Conservation (phyloP, 2,797 vertebrate species). For the Rachycentron canadum region DNA sequence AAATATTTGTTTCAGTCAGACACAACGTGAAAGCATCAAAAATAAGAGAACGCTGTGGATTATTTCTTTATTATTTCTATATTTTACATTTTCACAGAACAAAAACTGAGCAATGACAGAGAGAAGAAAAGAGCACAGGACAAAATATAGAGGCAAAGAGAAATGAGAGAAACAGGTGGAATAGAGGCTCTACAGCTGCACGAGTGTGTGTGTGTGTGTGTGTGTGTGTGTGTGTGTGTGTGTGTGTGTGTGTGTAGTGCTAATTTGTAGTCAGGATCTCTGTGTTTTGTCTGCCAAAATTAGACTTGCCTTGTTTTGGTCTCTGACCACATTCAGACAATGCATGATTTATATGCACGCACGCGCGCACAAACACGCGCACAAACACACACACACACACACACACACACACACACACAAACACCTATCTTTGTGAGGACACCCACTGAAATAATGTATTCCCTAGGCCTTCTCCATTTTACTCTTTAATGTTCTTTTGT, state of each 20-base stretch:
- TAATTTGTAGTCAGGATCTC: slow-evolving; percentile 58
- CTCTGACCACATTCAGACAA: slow-evolving; percentile 48
- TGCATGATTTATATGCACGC: slow-evolving; percentile 15
- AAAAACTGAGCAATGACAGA: background rate
- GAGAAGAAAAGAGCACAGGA: background rate
- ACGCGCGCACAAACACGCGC: slow-evolving; percentile 32
- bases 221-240: slow-evolving; percentile 2
- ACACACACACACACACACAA: slow-evolving; percentile 24
- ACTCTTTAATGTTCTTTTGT: too few species aligned
- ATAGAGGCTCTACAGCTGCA: slow-evolving; percentile 13
- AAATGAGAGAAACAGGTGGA: slow-evolving; percentile 33
- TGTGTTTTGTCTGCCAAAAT: slow-evolving; percentile 62
- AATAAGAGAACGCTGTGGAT: background rate
- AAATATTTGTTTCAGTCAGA: background rate
- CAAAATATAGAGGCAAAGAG: background rate
- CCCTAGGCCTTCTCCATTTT: too few species aligned
- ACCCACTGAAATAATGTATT: too few species aligned
- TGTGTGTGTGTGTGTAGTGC: slow-evolving; percentile 44
- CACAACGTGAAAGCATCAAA: too few species aligned
- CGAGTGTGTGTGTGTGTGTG: slow-evolving; percentile 1
- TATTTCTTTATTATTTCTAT: background rate
- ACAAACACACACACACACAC: slow-evolving; percentile 29
- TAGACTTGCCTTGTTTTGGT: slow-evolving; percentile 57
- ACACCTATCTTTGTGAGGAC: too few species aligned
- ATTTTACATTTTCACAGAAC: background rate